Base-by-base conservation (phyloP, 2,888 invertebrate species). In the Cloeon dipterum region DNA sequence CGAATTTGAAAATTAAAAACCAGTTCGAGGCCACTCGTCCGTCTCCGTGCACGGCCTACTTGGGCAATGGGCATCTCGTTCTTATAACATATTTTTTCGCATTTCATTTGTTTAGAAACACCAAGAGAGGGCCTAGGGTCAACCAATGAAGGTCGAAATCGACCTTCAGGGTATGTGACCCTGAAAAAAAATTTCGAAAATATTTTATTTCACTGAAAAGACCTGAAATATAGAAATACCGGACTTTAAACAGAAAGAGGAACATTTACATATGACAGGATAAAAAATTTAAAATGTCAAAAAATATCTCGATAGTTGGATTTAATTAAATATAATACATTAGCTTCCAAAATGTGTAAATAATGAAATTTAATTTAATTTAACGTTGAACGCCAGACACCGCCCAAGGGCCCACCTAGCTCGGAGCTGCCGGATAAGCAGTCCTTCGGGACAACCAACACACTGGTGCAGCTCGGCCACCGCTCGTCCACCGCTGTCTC, bases 341-440 rank as follows among this genome's bases (percentile, higher is more conserved):
- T 16, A 7, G 5, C 8, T 14, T 8, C 29, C 29, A 29, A n/a
- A 13, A 16, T 14, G 5, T 29, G 5, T 29, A 8, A 14, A 29
- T 29, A 11, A 5, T 29, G 5, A n/a, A 29, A 7, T 29, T 29
- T n/a, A 5, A 29, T 5, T n/a, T 29, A 77, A 52, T 56, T 77
- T 39, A 74, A 74, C 52, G 71, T 77, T 67, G 74, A 73, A 44
- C 36, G 42, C n/a, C 29, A 29, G 13, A 29, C 29, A 5, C 29
- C 29, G 7, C 29, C 29, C 7, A 29, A 29, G 40, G 58, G 56
- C 19, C 55, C 29, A 10, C 29, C 29, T n/a, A 7, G 29, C 10
- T 29, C 29, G 11, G n/a, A 29, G 5, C 29, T 29, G 8, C 23
- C 23, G 7, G 23, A 23, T 11, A 29, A 29, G 5, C 29, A 53